A percentile compares a stretch with the other conserved stretches of the same genome.
Conservation (phyloP, 2,888 invertebrate species). For the Oasisia sp. region DNA sequence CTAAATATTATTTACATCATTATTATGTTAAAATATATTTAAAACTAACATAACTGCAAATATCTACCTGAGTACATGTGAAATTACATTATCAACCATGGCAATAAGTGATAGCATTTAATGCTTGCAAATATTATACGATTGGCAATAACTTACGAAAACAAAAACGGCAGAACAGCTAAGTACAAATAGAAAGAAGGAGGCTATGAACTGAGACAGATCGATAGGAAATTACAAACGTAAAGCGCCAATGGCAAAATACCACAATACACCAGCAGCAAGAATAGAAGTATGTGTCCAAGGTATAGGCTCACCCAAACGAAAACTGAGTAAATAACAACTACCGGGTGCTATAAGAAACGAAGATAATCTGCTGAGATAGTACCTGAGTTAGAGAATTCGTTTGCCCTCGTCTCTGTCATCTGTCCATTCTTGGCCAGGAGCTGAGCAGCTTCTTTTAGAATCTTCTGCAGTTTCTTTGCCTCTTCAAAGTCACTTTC, state of each 20-base stretch:
- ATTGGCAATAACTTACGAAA: neutral
- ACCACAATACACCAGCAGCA: neutral
- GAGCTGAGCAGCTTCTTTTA: constrained; percentile 1
- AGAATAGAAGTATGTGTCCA: neutral
- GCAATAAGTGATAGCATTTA: neutral
- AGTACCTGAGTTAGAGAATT: neutral
- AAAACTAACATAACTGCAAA: neutral
- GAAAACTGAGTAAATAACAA: neutral
- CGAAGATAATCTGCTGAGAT: neutral
- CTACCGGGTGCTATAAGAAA: neutral
- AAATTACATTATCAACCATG: neutral
- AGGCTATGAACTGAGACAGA: neutral
- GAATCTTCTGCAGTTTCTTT: neutral
- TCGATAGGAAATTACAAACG: neutral
- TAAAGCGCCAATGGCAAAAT: neutral
- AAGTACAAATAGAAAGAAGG: neutral
- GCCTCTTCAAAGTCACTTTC: neutral
- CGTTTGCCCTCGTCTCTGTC: neutral
- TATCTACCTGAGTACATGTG: neutral
- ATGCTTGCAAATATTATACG: neutral
- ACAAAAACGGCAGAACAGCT: neutral
- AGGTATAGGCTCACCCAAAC: neutral
- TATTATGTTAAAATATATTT: neutral
- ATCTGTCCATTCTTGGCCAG: neutral
- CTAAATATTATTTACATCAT: neutral